Percentiles rank a stretch among this genome's conserved stretches.
These are phyloP conservation scores for Rhipidura dahli DNA, from an alignment of 2,113 vertebrate genomes.

Conservation along the genomic window DNA sequence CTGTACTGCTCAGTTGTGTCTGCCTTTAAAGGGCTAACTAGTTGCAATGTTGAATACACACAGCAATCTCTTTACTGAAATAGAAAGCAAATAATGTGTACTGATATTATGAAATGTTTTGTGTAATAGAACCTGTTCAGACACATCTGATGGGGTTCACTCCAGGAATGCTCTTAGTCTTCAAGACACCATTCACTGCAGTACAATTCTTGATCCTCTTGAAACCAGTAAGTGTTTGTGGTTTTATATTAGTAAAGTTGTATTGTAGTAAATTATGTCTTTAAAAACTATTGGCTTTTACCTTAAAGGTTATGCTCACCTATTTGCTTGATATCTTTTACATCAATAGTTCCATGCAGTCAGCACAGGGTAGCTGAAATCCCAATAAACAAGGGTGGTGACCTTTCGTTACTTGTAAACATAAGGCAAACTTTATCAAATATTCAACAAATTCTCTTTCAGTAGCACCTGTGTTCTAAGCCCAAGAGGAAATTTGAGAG, in stretches of 20 bases:
- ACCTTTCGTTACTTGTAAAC: constrained; percentile 56
- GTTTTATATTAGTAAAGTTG: background rate
- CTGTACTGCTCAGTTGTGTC: background rate
- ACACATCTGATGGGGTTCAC: background rate
- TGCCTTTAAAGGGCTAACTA: background rate
- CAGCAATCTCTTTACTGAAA: background rate
- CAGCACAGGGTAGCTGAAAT: constrained; percentile 25
- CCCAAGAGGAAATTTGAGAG: constrained; percentile 46
- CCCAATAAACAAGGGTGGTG: constrained; percentile 33
- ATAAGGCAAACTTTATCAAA: constrained; percentile 53
- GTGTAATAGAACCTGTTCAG: background rate
- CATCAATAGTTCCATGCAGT: background rate
- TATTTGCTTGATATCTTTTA: constrained; percentile 24
- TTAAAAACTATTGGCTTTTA: constrained; percentile 27
- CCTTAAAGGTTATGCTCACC: constrained; percentile 27
- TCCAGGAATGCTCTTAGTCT: background rate
- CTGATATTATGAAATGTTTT: background rate
- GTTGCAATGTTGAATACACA: background rate
- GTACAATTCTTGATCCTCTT: background rate
- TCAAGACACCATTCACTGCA: background rate
- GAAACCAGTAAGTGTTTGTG: background rate
- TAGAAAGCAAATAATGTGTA: background rate
- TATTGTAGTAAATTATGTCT: background rate
- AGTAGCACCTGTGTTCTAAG: constrained; percentile 30
- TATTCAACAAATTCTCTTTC: constrained; percentile 53